Conservation (phyloP, 2,888 invertebrate genomes). For the Cheilosia vulpina region DNA sequence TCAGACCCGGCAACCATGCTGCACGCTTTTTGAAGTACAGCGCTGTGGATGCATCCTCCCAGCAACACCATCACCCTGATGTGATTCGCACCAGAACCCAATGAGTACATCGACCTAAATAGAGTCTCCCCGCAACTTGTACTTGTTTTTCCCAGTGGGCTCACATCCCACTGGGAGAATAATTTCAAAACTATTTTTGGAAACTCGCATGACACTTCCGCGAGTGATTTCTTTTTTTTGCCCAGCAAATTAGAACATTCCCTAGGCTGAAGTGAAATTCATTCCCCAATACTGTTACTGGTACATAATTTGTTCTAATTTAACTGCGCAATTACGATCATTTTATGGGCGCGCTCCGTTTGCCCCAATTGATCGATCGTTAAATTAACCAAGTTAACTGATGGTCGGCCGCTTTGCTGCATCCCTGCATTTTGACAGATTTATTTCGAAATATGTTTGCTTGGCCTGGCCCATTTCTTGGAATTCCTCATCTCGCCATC, state of each 20-base stretch:
- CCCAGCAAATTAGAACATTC: constrained; percentile 14
- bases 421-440: constrained; percentile 31
- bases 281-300: constrained; percentile 5
- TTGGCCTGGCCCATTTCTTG: constrained; percentile 36
- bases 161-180: constrained; percentile 38
- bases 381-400: constrained; percentile 24
- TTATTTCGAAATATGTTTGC: constrained; percentile 31
- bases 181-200: constrained; percentile 62
- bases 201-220: constrained; percentile 58
- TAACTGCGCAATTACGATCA: constrained; percentile 1
- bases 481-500: constrained; percentile 4
- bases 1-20: constrained; percentile 32
- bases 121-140: constrained; percentile 27
- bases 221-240: constrained; percentile 17
- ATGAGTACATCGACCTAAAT: constrained; percentile 65
- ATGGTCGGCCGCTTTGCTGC: constrained; percentile 4
- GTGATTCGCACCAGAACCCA: constrained; percentile 58
- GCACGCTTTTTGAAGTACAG: constrained; percentile 28
- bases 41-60: constrained; percentile 3
- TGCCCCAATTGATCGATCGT: constrained; percentile 53
- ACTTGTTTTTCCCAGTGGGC: constrained; percentile 14
- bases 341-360: constrained; percentile 14
- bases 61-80: constrained; percentile 30
- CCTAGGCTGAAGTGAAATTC: neutral
- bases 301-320: constrained; percentile 22